Conservation (phyloP, 2,797 vertebrate species). For the Bufotes viridis region DNA sequence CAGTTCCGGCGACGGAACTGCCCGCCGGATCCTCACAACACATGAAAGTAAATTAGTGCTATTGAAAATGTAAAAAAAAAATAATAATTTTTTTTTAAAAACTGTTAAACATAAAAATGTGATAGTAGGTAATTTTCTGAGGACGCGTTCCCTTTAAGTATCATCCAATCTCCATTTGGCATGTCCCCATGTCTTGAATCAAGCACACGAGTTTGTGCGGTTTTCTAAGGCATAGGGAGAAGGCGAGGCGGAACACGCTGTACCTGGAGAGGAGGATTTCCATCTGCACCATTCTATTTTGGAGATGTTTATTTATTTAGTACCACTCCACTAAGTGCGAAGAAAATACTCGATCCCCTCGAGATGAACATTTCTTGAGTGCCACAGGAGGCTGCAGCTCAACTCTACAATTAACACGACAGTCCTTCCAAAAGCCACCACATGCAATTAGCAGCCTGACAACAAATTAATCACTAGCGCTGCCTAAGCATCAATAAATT, state of each 20-base stretch:
- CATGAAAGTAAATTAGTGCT: too few species aligned
- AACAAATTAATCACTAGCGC: slow-evolving; percentile 23
- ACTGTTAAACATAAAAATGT: too few species aligned
- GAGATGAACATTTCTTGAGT: slow-evolving; percentile 41
- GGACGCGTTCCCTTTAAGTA: not conserved
- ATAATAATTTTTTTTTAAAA: too few species aligned
- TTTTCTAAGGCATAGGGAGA: slow-evolving; percentile 26
- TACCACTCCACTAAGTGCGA: slow-evolving; percentile 28
- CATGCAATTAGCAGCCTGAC: slow-evolving; percentile 28
- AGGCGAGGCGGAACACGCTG: slow-evolving; percentile 16
- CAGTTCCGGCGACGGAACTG: too few species aligned
- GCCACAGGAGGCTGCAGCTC: slow-evolving; percentile 36
- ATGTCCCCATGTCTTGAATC: slow-evolving; percentile 25
- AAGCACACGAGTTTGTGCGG: slow-evolving; percentile 17
- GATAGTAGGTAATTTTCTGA: too few species aligned
- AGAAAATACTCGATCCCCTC: slow-evolving; percentile 38
- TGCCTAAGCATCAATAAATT: slow-evolving; percentile 39
- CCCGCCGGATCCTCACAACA: too few species aligned
- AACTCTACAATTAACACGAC: slow-evolving; percentile 43
- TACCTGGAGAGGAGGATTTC: slow-evolving; percentile 42
- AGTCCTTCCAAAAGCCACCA: not conserved
- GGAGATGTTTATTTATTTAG: slow-evolving; percentile 57
- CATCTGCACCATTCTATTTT: slow-evolving; percentile 54
- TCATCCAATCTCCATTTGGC: not conserved
- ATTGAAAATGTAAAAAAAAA: too few species aligned